Evolutionary conservation across 2,888 invertebrate genomes (phyloP).

Genomic region (Drosophila vallismaia): DNA sequence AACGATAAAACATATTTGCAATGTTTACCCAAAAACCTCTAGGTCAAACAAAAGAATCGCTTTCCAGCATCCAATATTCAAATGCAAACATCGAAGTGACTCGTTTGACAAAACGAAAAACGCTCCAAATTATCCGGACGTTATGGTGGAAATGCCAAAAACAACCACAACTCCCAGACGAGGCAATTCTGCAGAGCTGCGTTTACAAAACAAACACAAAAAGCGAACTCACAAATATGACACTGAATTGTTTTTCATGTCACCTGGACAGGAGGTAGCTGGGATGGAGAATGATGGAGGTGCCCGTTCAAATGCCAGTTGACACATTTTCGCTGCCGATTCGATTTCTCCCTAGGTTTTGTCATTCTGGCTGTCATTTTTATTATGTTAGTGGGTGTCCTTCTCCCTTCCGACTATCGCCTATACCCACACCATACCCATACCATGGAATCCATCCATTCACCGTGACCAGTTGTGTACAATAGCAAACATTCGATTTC

Average conservation of each 20-base stretch:
- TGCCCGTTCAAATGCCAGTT: slow-evolving; percentile 67
- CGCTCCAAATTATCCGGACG: slow-evolving; percentile 63
- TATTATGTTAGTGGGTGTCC: slow-evolving; percentile 21
- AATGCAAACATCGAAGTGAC: slow-evolving; percentile 22
- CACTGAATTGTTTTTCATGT: slow-evolving; percentile 71
- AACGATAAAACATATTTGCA: slow-evolving; percentile 4
- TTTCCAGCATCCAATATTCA: slow-evolving; percentile 22
- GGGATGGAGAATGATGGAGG: slow-evolving; percentile 31
- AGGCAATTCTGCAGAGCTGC: slow-evolving; percentile 26
- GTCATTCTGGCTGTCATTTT: slow-evolving; percentile 35
- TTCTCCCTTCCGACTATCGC: neutral
- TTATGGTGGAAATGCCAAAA: slow-evolving; percentile 21
- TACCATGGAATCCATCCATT: neutral
- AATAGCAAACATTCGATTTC: slow-evolving; percentile 27
- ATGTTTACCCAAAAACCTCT: neutral
- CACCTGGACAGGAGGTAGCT: slow-evolving; percentile 36
- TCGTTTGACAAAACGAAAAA: slow-evolving; percentile 57
- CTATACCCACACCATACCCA: neutral
- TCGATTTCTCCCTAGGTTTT: slow-evolving; percentile 40
- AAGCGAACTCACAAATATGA: slow-evolving; percentile 63
- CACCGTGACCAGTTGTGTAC: slow-evolving; percentile 1
- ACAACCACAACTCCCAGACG: neutral
- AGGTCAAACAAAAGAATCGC: slow-evolving; percentile 1
- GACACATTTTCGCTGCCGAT: slow-evolving; percentile 61
- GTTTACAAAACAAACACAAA: slow-evolving; percentile 58